phyloP scores from a whole-genome alignment of 2,888 invertebrate species.

The Trileptium ribeirensis region DNA sequence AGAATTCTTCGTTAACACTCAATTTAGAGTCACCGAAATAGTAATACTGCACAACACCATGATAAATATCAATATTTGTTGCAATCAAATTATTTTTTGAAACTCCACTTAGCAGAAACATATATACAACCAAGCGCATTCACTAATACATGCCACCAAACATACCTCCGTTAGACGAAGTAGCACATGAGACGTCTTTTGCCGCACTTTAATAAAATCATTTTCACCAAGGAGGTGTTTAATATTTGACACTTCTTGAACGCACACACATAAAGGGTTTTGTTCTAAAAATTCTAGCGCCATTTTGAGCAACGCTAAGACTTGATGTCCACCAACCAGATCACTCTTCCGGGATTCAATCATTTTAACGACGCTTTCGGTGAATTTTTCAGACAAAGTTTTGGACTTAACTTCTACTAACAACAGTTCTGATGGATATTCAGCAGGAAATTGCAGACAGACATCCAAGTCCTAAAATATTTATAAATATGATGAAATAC shows the following conservation, averaged over 20 bases:
- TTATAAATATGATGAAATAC: too few species aligned
- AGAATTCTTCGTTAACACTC: too few species aligned
- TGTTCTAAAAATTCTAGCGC: slow-evolving; percentile 63
- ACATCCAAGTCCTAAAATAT: slow-evolving; percentile 54
- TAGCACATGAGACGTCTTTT: not conserved
- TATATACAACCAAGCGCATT: too few species aligned
- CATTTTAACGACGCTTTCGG: slow-evolving; percentile 61
- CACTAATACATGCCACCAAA: too few species aligned
- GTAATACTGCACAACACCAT: too few species aligned
- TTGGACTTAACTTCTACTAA: slow-evolving; percentile 66
- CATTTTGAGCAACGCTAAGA: slow-evolving; percentile 61
- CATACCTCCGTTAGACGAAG: too few species aligned
- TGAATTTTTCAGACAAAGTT: slow-evolving; percentile 61
- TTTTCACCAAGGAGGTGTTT: slow-evolving; percentile 56
- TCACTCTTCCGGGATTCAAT: slow-evolving; percentile 62
- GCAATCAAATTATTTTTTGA: too few species aligned
- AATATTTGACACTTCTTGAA: slow-evolving; percentile 63
- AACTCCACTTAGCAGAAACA: too few species aligned
- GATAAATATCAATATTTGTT: too few species aligned
- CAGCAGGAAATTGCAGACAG: slow-evolving; percentile 63
- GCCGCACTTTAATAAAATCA: slow-evolving; percentile 60
- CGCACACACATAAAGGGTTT: slow-evolving; percentile 66
- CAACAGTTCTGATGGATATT: slow-evolving; percentile 61
- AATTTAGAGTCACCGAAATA: too few species aligned
- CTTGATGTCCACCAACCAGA: slow-evolving; percentile 56